These are phyloP conservation scores for Puffinus mauretanicus DNA, from an alignment of 2,113 vertebrate genomes.

Conservation along the genomic window DNA sequence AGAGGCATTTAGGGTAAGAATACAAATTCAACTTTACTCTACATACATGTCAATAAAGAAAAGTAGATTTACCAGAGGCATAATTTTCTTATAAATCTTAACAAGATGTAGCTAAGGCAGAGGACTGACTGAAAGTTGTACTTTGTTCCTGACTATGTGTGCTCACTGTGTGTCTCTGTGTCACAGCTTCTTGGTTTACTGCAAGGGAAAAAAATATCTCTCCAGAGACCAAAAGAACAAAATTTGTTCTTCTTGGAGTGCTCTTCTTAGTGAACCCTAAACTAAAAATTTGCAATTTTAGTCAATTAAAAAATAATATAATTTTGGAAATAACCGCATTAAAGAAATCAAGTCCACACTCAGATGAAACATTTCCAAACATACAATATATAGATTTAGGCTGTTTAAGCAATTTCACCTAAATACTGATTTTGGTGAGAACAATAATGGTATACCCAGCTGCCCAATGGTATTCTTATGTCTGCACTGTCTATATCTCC, in stretches of 20 bases:
- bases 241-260: background rate
- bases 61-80: background rate
- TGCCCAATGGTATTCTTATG: background rate
- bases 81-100: background rate
- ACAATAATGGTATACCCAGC: background rate
- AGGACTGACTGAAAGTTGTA: background rate
- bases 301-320: background rate
- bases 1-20: background rate
- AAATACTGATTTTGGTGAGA: background rate
- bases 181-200: background rate
- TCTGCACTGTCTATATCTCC: background rate
- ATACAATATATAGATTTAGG: background rate
- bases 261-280: background rate
- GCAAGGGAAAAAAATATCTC: background rate
- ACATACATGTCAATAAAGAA: background rate
- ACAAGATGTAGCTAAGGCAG: background rate
- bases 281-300: background rate
- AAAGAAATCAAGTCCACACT: background rate
- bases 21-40: background rate
- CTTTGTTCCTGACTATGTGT: background rate
- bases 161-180: background rate
- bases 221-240: background rate
- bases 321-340: background rate
- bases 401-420: background rate
- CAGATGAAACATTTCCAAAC: background rate